Percentiles rank a stretch among this genome's conserved stretches.
Evolutionary conservation across 1,140 invertebrate species (phyloP).

Genomic region (Meteorus sp.): DNA sequence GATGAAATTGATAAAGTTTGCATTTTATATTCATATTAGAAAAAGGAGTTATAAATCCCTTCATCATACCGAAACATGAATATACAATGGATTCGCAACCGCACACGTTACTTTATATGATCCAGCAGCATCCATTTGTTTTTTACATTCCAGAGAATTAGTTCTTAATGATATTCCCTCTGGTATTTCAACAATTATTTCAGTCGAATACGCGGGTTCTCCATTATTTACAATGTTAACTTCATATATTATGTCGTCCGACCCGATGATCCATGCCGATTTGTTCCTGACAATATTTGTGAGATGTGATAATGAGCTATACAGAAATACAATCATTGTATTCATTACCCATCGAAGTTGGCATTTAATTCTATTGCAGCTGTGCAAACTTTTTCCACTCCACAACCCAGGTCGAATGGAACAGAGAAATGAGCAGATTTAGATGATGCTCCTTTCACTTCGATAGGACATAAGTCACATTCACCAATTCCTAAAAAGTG

Average conservation of each 20-base stretch:
- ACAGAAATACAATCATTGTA: slow-evolving; percentile 3
- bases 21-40: not conserved
- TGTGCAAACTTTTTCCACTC: slow-evolving; percentile 50
- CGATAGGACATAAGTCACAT: slow-evolving; percentile 37
- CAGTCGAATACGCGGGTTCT: slow-evolving; percentile 51
- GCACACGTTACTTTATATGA: slow-evolving; percentile 36
- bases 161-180: slow-evolving; percentile 38
- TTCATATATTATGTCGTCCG: slow-evolving; percentile 43
- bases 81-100: slow-evolving; percentile 40
- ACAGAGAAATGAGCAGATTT: slow-evolving; percentile 34
- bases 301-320: slow-evolving; percentile 6
- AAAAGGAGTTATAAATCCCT: too few species aligned
- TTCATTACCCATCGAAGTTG: slow-evolving; percentile 23
- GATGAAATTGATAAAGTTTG: slow-evolving; percentile 18
- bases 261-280: slow-evolving; percentile 51
- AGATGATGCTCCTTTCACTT: slow-evolving; percentile 21
- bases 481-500: slow-evolving; percentile 5
- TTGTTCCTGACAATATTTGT: slow-evolving; percentile 27
- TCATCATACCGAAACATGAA: slow-evolving; percentile 27
- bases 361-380: slow-evolving; percentile 45
- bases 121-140: slow-evolving; percentile 28
- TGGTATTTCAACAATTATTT: slow-evolving; percentile 40
- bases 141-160: slow-evolving; percentile 52
- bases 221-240: slow-evolving; percentile 43
- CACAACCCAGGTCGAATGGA: slow-evolving; percentile 52